These are phyloP conservation scores for Ceratina calcarata DNA, from an alignment of 1,140 invertebrate species.

Conservation along the genomic window DNA sequence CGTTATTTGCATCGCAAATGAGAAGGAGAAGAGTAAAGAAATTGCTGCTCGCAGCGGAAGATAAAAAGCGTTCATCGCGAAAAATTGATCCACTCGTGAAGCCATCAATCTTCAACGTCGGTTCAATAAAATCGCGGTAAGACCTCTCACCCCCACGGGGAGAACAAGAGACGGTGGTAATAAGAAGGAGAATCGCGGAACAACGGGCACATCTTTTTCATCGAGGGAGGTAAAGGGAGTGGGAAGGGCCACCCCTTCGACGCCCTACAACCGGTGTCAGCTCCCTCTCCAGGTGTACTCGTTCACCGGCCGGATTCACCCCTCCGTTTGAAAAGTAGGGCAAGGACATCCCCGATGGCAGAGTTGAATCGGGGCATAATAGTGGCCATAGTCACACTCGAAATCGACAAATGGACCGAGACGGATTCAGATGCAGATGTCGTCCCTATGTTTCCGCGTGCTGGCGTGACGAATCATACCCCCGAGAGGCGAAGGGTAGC, in stretches of 20 bases:
- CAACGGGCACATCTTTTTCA: background rate
- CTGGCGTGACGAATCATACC: constrained; percentile 19
- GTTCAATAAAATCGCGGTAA: background rate
- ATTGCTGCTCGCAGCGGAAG: no score
- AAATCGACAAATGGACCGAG: constrained; percentile 63
- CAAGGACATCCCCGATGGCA: constrained; percentile 67
- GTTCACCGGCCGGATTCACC: constrained; percentile 29
- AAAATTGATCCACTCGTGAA: background rate
- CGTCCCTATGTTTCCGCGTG: constrained; percentile 15
- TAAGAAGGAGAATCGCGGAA: constrained; percentile 16
- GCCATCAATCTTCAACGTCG: background rate
- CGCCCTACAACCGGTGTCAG: constrained; percentile 48
- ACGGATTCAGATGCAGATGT: constrained; percentile 62
- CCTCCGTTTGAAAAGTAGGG: constrained; percentile 61
- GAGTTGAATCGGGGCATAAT: constrained; percentile 43
- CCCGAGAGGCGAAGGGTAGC: background rate
- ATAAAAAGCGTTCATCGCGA: no score
- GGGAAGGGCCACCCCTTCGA: constrained; percentile 50
- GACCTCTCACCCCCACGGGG: background rate
- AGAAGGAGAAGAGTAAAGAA: no score
- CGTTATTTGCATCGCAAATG: no score
- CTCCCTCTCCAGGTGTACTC: constrained; percentile 31
- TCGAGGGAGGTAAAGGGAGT: no score
- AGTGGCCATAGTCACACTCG: constrained; percentile 37
- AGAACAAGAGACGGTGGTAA: background rate